These are phyloP conservation scores for Notechis scutatus DNA, from an alignment of 2,113 vertebrate species.

Conservation along the genomic window DNA sequence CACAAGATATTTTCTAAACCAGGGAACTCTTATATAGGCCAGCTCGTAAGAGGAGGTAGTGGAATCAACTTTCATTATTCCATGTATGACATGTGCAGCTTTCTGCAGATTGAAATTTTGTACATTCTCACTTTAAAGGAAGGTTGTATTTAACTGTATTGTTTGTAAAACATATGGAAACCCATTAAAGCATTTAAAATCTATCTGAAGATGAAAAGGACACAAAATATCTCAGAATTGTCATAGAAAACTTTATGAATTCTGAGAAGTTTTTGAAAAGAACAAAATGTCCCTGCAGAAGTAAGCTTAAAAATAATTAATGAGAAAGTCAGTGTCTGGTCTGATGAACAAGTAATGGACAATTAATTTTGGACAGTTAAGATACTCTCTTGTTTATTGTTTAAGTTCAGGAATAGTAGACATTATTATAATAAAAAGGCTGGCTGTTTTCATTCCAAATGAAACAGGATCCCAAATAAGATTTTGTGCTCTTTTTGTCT, in stretches of 20 bases:
- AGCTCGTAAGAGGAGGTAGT: not conserved
- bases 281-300: not conserved
- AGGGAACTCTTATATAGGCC: constrained; percentile 1
- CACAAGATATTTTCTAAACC: constrained; percentile 28
- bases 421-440: not conserved
- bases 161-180: not conserved
- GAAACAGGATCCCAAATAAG: not conserved
- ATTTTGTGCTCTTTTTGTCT: not conserved
- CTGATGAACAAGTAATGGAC: not conserved
- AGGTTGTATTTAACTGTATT: not conserved
- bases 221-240: not conserved
- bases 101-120: not conserved
- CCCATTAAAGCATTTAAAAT: not conserved
- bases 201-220: constrained; percentile 2
- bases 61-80: not conserved
- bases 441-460: not conserved
- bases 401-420: not conserved
- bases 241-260: not conserved
- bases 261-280: not conserved
- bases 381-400: not conserved
- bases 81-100: not conserved
- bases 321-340: not conserved
- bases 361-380: not conserved
- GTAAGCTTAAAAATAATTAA: not conserved
- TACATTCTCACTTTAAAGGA: constrained; percentile 15